Base-by-base conservation (phyloP, 2,113 vertebrate species). In the Agelaius phoeniceus region DNA sequence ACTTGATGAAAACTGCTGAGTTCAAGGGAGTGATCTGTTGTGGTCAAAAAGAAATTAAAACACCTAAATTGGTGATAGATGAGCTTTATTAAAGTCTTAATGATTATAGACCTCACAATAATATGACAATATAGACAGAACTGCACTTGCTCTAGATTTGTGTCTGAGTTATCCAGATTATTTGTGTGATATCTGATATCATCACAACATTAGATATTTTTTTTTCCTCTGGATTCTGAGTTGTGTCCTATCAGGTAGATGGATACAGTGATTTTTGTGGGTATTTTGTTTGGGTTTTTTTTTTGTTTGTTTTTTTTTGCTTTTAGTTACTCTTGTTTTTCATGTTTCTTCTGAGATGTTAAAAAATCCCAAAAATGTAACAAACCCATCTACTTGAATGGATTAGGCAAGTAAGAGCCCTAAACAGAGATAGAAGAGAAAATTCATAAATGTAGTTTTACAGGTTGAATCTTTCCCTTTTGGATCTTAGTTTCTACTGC, bases 371-470 rank as follows among this genome's bases (percentile, higher is more conserved):
- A 9, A 49, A 55, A 58, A 20, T 1, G 1, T 35, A 77, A 61
- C 22, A 61, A 71, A 43, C 5, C 19, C 20, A 46, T 90, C 83
- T 78, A 41, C 54, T 48, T 72, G 11, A 74, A 30, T 35, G 41
- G 68, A 89, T 90, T 89, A 89, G 78, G 76, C 43, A 90, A 83
- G 65, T 90, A 95, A 81, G 43, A 94, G 72, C 41, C 61, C 28
- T 84, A 57, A 84, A 94, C 71, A 95, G 91, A 72, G 74, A 49
- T 15, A 55, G 92, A 88, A 89, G 43, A 48, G 21, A 75, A 92
- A 86, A 61, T 21, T 49, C 41, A 14, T 84, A 86, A 90, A 81
- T 81, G 35, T 81, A 75, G 49, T 65, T 93, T 62, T 84, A 68
- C 52, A 89, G 28, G 83, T 84, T 89, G 79, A 77, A 84, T 72